A percentile compares a stretch with the other conserved stretches of the same genome.
phyloP scores from a whole-genome alignment of 2,797 vertebrate species.

The Onychomys arenicola region DNA sequence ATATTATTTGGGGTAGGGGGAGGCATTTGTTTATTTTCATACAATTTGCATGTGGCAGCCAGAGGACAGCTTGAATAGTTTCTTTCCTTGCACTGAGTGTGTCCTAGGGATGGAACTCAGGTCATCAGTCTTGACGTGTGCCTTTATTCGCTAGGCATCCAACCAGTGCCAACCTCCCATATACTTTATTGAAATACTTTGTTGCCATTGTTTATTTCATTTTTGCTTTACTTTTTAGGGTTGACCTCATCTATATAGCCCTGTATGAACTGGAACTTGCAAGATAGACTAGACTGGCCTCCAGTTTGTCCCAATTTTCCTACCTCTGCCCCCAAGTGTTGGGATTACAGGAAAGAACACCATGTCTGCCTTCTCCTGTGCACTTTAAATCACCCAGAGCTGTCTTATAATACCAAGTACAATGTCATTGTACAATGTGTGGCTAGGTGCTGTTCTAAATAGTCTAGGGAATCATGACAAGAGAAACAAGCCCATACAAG shows the following conservation, averaged over 20 bases:
- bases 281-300: neutral
- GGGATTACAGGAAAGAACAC: neutral
- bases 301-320: neutral
- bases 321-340: neutral
- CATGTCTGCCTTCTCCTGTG: neutral
- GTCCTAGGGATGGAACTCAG: neutral
- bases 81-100: neutral
- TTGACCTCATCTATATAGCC: neutral
- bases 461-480: neutral
- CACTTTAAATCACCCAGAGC: neutral
- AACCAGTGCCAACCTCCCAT: neutral
- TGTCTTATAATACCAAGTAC: neutral
- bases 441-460: neutral
- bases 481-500: conserved; percentile 22
- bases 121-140: no score
- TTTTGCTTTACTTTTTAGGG: neutral
- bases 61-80: neutral
- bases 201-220: neutral
- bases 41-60: neutral
- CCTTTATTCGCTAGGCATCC: neutral
- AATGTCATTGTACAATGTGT: neutral
- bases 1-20: neutral
- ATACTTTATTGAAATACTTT: neutral
- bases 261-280: neutral
- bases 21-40: neutral